These are phyloP conservation scores for Tachypleus tridentatus DNA, from an alignment of 1,140 invertebrate species.

Conservation along the genomic window DNA sequence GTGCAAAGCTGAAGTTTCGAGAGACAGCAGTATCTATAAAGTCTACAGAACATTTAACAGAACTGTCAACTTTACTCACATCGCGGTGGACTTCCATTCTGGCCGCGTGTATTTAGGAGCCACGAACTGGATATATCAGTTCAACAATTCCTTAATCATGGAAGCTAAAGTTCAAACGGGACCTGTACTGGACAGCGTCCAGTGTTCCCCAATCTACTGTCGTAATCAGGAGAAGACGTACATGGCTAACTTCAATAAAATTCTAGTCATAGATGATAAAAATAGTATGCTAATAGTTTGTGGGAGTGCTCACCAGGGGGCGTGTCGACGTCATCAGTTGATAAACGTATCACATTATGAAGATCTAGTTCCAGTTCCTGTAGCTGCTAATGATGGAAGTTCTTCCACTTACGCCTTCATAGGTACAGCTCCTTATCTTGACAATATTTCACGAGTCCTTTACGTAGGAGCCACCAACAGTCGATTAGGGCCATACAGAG, in stretches of 20 bases:
- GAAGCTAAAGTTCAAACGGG: slow-evolving; percentile 52
- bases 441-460: slow-evolving; percentile 52
- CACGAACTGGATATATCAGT: slow-evolving; percentile 67
- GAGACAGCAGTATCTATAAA: too few relatives aligned
- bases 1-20: too few relatives aligned
- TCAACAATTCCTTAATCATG: slow-evolving; percentile 55
- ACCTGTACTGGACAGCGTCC: slow-evolving; percentile 70
- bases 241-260: slow-evolving; percentile 82
- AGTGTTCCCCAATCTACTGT: slow-evolving; percentile 73
- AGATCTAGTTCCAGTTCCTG: slow-evolving; percentile 58
- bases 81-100: slow-evolving; percentile 46
- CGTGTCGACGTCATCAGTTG: slow-evolving; percentile 72
- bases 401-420: slow-evolving; percentile 90
- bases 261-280: slow-evolving; percentile 72
- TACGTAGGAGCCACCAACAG: slow-evolving; percentile 93
- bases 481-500: slow-evolving; percentile 75
- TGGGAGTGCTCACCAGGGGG: slow-evolving; percentile 73
- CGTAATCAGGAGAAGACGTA: slow-evolving; percentile 40
- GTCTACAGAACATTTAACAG: slow-evolving; percentile 28
- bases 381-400: slow-evolving; percentile 82
- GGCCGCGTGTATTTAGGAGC: slow-evolving; percentile 62
- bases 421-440: slow-evolving; percentile 71
- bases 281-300: slow-evolving; percentile 70
- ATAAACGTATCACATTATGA: slow-evolving; percentile 62
- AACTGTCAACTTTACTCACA: slow-evolving; percentile 38